These are phyloP conservation scores for Aphrophora alni DNA, from an alignment of 2,888 invertebrate species.

Conservation along the genomic window DNA sequence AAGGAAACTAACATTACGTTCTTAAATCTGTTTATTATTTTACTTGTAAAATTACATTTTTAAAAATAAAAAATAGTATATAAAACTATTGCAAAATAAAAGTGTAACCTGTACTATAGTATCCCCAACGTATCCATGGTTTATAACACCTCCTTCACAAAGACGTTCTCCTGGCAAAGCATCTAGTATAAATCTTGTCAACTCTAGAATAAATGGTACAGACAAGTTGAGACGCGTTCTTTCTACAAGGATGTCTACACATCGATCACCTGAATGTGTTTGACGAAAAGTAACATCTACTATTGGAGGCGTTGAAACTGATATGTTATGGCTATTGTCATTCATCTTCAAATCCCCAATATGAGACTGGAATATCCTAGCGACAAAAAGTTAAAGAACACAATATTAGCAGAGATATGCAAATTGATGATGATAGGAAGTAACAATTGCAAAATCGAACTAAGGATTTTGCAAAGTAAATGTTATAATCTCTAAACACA, in stretches of 20 bases:
- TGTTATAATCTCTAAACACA: no score
- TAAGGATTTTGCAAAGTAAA: no score
- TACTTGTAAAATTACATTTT: no score
- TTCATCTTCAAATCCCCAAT: conserved; percentile 64
- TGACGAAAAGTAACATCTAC: conserved; percentile 72
- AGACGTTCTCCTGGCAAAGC: conserved; percentile 68
- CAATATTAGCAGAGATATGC: no score
- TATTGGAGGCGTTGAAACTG: conserved; percentile 73
- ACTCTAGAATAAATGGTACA: conserved; percentile 69
- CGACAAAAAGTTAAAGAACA: conserved; percentile 25
- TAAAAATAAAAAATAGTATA: no score
- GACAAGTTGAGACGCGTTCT: conserved; percentile 74
- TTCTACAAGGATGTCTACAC: conserved; percentile 75
- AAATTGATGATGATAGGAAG: no score
- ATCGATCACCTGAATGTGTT: conserved; percentile 66
- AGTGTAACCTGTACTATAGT: conserved; percentile 51
- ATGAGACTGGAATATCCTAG: conserved; percentile 72
- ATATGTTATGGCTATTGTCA: conserved; percentile 56
- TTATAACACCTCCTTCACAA: conserved; percentile 71
- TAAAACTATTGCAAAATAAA: no score
- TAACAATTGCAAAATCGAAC: no score
- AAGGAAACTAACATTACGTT: no score
- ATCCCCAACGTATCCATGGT: conserved; percentile 74
- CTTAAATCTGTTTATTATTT: no score
- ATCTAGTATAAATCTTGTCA: conserved; percentile 67